Evolutionary conservation across 2,888 invertebrate genomes (phyloP).

Genomic region (Scaptomyza flava): DNA sequence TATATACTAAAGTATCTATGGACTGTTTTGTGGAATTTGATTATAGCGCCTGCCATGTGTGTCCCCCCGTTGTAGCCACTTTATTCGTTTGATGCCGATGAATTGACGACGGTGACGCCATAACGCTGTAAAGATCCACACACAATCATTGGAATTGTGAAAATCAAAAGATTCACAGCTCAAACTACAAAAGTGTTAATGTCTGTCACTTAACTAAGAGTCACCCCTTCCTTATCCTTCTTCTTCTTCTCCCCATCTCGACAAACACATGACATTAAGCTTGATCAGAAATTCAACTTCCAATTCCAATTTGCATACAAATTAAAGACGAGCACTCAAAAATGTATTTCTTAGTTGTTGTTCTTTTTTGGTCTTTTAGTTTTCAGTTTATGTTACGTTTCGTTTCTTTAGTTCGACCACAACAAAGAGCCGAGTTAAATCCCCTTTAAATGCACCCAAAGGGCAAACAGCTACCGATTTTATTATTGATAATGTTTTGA

Average conservation of each 20-base stretch:
- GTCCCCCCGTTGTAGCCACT: slow-evolving; percentile 21
- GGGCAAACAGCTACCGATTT: slow-evolving; percentile 82
- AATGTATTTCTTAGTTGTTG: slow-evolving; percentile 23
- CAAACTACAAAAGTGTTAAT: slow-evolving; percentile 67
- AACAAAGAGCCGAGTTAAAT: slow-evolving; percentile 60
- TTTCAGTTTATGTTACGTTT: slow-evolving; percentile 8
- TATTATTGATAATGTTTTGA: slow-evolving; percentile 82
- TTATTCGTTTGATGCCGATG: slow-evolving; percentile 50
- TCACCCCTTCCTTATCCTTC: background rate
- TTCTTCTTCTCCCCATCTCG: background rate
- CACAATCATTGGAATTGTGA: slow-evolving; percentile 38
- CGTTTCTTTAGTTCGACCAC: slow-evolving; percentile 47
- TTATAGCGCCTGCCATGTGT: slow-evolving; percentile 36
- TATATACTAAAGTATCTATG: slow-evolving; percentile 12
- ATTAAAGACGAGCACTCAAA: slow-evolving; percentile 64
- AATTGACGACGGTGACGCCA: slow-evolving; percentile 66
- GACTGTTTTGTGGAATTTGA: slow-evolving; percentile 32
- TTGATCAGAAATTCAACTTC: slow-evolving; percentile 70
- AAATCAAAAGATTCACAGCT: slow-evolving; percentile 73
- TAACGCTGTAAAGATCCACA: slow-evolving; percentile 48
- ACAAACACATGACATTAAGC: slow-evolving; percentile 56
- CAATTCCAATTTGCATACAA: slow-evolving; percentile 71
- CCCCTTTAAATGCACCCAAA: slow-evolving; percentile 60
- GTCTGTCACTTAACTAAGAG: slow-evolving; percentile 68
- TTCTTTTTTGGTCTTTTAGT: slow-evolving; percentile 8